phyloP scores from a whole-genome alignment of 2,888 invertebrate species.

The Andrena camellia region DNA sequence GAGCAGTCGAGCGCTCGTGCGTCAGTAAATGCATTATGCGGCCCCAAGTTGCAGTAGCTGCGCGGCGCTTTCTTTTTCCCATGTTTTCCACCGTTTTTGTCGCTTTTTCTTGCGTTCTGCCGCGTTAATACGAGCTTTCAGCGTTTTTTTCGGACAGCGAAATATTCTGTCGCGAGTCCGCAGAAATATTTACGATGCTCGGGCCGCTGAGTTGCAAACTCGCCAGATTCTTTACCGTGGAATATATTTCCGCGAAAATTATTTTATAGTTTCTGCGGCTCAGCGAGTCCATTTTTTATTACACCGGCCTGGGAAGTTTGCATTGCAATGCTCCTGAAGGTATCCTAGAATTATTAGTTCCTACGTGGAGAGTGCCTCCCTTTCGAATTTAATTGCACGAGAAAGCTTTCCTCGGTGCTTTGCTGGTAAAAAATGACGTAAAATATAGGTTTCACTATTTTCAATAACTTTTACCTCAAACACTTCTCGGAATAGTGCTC shows the following conservation, averaged over 20 bases:
- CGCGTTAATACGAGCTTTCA: slow-evolving; percentile 16
- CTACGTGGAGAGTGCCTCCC: too few species aligned
- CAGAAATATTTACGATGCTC: slow-evolving; percentile 7
- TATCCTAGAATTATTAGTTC: too few species aligned
- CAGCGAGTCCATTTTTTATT: not conserved
- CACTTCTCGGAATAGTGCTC: not conserved
- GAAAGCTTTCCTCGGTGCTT: too few species aligned
- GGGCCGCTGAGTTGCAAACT: not conserved
- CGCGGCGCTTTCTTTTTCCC: not conserved
- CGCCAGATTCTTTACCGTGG: not conserved
- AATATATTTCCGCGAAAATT: slow-evolving; percentile 13
- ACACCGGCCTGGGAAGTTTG: not conserved
- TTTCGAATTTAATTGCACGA: too few species aligned
- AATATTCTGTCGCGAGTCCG: not conserved
- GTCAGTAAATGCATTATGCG: slow-evolving; percentile 57
- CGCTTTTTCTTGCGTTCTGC: not conserved
- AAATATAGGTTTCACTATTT: not conserved
- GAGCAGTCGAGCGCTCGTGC: slow-evolving; percentile 34
- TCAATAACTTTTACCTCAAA: not conserved
- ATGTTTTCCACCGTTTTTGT: not conserved
- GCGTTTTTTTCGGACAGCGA: slow-evolving; percentile 11
- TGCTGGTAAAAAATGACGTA: too few species aligned
- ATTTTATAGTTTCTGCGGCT: slow-evolving; percentile 4
- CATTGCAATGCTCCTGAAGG: too few species aligned
- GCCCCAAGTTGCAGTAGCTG: not conserved